These are phyloP conservation scores for Drosophila takahashii DNA, from an alignment of 1,140 invertebrate species.

Conservation along the genomic window DNA sequence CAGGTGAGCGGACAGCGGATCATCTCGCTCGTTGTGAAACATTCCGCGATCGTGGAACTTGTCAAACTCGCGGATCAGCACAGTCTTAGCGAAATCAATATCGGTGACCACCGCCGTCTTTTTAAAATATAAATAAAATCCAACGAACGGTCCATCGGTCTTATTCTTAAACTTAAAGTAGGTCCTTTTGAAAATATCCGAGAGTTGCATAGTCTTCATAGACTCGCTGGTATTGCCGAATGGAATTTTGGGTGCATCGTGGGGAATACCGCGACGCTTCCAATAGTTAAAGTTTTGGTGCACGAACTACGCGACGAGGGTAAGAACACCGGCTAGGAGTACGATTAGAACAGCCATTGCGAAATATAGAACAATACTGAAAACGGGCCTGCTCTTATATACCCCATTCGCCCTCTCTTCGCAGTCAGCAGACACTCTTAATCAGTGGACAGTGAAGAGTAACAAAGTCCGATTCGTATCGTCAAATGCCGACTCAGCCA, in stretches of 20 bases:
- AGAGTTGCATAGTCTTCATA: conserved; percentile 26
- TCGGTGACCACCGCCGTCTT: conserved; percentile 29
- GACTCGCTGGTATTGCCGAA: conserved; percentile 66
- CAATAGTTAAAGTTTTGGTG: conserved; percentile 67
- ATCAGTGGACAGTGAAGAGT: not conserved
- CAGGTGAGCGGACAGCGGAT: conserved; percentile 85
- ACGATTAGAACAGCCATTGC: conserved; percentile 2
- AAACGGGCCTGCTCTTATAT: not conserved
- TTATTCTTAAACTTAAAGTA: conserved; percentile 60
- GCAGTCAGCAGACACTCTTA: not conserved
- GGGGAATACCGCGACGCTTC: conserved; percentile 79
- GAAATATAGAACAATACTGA: not conserved
- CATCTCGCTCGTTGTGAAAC: conserved; percentile 83
- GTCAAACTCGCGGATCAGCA: conserved; percentile 86
- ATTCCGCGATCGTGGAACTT: conserved; percentile 85
- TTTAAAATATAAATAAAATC: conserved; percentile 42
- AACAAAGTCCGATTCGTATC: not conserved
- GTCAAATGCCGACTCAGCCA: not conserved
- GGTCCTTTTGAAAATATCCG: conserved; percentile 9
- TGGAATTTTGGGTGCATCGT: conserved; percentile 67
- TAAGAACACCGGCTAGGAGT: conserved; percentile 6
- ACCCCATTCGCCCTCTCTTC: not conserved
- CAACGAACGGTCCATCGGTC: conserved; percentile 2
- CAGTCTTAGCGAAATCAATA: conserved; percentile 83
- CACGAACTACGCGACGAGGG: conserved; percentile 25